A percentile compares a stretch with the other conserved stretches of the same genome.
Conservation (phyloP, 1,140 invertebrate species). For the Teleogryllus occipitalis region DNA sequence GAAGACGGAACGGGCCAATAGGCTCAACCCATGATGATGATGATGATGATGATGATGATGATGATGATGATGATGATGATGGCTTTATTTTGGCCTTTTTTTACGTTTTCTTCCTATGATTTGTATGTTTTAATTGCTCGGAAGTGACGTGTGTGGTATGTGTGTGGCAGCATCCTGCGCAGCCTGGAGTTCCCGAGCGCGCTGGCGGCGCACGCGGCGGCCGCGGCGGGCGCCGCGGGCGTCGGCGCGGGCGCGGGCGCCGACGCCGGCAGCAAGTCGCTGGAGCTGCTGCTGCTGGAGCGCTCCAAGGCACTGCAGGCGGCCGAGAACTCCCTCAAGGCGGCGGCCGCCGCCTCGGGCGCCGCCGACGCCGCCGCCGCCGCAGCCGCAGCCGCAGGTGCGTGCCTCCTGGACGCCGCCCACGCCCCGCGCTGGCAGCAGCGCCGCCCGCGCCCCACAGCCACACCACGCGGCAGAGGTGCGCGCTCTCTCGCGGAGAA, state of each 20-base stretch:
- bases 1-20: too few species aligned
- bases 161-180: conserved; percentile 58
- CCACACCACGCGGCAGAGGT: too few species aligned
- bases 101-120: too few species aligned
- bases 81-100: too few species aligned
- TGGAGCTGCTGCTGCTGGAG: conserved; percentile 69
- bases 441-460: too few species aligned
- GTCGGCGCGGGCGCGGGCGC: conserved; percentile 1
- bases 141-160: conserved; percentile 19
- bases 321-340: conserved; percentile 37
- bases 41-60: too few species aligned
- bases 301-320: conserved; percentile 62
- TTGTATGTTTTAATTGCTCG: too few species aligned
- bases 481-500: too few species aligned
- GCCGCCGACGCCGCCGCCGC: conserved; percentile 9
- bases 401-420: too few species aligned
- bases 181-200: conserved; percentile 58
- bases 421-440: too few species aligned
- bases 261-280: conserved; percentile 47
- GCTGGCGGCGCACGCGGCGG: conserved; percentile 6
- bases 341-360: conserved; percentile 22
- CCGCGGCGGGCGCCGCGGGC: conserved; percentile 25
- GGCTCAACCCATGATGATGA: too few species aligned
- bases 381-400: conserved; percentile 6
- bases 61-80: too few species aligned